Base-by-base conservation (phyloP, 2,113 vertebrate species). In the Probosciger aterrimus region DNA sequence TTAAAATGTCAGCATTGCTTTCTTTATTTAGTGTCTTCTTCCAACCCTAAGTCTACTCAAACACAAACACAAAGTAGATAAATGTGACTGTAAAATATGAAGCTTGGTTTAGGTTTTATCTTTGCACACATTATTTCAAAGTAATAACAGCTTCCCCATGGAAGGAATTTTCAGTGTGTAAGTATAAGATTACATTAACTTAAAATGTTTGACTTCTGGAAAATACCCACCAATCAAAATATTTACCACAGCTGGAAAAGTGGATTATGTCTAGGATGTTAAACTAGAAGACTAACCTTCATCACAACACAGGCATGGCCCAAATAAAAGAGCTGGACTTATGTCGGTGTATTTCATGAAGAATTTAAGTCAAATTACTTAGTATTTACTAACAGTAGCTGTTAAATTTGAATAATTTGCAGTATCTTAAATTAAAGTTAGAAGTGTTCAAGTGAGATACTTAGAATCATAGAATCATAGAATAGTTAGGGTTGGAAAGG, bases 21-120 rank as follows among this genome's bases (percentile, higher is more conserved):
- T 84, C 50, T 80, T 96, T 95, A 95, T 92, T 94, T 88, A 92
- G 30, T 74, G 17, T 76, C 50, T 52, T 92, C 46, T 95, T 95
- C 49, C 62, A 94, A 76, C 35, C 33, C 89, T 89, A 81, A 82
- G 62, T 82, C 52, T 86, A 65, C 30, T 60, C 30, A 84, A 68
- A 59, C 16, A 62, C 5, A 8, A 37, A 39, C 46, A 43, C 37
- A 78, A 35, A 96, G 49, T 62, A 77, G 39, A 46, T 94, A 91
- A 97, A 95, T 7, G 4, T 78, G 64, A 69, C 52, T 53, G 53
- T 80, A 91, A 96, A 96, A 79, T 44, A 53, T 11, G 28, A 63
- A 69, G 46, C 12, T 33, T 16, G 14, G 57, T 91, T 90, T 55
- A 88, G 35, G 23, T 69, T 93, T 94, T 90, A 74, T 18, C 37